Base-by-base conservation (phyloP, 1,140 invertebrate genomes). In the Brachionus angularis region DNA sequence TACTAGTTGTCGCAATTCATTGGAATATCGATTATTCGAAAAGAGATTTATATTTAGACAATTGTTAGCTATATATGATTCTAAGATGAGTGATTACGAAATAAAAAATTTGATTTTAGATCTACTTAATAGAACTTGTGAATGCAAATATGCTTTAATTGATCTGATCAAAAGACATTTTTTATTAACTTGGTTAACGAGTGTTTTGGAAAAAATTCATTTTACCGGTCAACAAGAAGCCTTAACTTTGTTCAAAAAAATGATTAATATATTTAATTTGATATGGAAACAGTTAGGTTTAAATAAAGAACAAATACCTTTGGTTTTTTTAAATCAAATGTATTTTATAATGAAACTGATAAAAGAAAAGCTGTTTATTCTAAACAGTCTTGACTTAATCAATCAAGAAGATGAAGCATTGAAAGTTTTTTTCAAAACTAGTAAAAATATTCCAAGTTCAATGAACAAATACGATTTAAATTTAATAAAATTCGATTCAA, bases 31-130 rank as follows among this genome's bases (percentile, higher is more conserved):
- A 29, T 72, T 86, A 7, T 84, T 83, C 16, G 78, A 86, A 10
- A 86, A 85, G 73, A 84, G 82, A 18, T 80, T 84, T 27, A 78
- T 85, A 1, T 87, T 87, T 55, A 86, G 86, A 76, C 82, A 86
- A 36, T 75, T 88, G 3, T 77, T 85, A 14, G 79, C 79, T 52
- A 86, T 84, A 77, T 85, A 85, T 58, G 73, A 78, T n/a, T 78
- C 77, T 2, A 52, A 67, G n/a, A 67, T 76, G 10, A 74, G 77
- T 71, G 76, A 78, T 46, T 31, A 33, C 25, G 31, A 52, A 14
- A 5, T 62, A 2, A 58, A 76, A 74, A 16, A 62, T 25, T 62
- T 72, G 16, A 67, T 77, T 33, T 49, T 78, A 42, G 55, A 76
- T 42, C 73, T 78, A 3, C 5, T 78, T 16, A 44, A 64, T 12